phyloP scores from a whole-genome alignment of 2,888 invertebrate genomes.

The Penaeus monodon region DNA sequence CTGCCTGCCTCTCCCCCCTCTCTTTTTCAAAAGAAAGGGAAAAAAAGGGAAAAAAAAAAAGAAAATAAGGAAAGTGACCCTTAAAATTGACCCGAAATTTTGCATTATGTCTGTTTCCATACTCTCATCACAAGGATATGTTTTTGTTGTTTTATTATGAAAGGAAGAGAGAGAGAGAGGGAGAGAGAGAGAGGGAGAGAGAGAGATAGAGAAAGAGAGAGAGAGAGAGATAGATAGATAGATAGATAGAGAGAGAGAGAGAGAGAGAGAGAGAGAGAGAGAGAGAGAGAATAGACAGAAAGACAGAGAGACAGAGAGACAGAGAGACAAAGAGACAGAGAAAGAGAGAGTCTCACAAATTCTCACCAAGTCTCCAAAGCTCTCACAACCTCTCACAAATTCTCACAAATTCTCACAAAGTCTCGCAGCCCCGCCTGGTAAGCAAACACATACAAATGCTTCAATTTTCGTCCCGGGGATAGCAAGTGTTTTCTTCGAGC shows the following conservation, averaged over 20 bases:
- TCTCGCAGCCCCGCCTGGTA: too few relatives aligned
- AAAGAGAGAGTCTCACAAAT: not conserved
- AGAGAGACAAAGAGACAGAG: not conserved
- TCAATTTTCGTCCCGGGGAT: not conserved
- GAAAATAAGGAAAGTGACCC: too few relatives aligned
- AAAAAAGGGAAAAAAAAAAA: too few relatives aligned
- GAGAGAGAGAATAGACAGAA: not conserved
- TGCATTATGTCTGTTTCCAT: too few relatives aligned
- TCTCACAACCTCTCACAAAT: not conserved
- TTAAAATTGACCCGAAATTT: too few relatives aligned
- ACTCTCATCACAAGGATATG: too few relatives aligned
- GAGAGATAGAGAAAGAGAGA: conserved; percentile 7
- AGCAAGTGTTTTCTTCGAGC: not conserved
- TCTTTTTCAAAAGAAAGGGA: too few relatives aligned
- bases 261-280: not conserved
- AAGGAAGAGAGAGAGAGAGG: too few relatives aligned
- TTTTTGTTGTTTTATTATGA: too few relatives aligned
- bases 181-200: not conserved
- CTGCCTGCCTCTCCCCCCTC: too few relatives aligned
- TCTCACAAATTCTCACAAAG: too few relatives aligned
- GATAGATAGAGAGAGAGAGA: not conserved
- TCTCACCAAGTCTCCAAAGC: not conserved
- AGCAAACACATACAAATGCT: conserved; percentile 5
- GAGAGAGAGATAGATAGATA: not conserved
- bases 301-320: not conserved